These are phyloP conservation scores for Falco columbarius DNA, from an alignment of 2,797 vertebrate species.

Conservation along the genomic window DNA sequence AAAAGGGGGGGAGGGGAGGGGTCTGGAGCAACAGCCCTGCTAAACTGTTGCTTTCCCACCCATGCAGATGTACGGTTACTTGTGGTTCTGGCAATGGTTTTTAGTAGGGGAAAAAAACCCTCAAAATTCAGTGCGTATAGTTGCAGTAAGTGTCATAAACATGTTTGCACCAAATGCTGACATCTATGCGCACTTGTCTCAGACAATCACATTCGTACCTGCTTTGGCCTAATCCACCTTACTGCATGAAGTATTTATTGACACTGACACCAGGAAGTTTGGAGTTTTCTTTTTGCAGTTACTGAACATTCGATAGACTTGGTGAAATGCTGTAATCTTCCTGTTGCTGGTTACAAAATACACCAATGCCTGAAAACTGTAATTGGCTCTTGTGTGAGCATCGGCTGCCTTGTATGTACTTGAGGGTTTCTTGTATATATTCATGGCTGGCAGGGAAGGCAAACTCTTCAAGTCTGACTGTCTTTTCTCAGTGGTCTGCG, in stretches of 20 bases:
- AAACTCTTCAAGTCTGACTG: not conserved
- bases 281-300: not conserved
- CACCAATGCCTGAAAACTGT: not conserved
- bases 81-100: not conserved
- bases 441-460: not conserved
- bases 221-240: not conserved
- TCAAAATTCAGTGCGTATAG: not conserved
- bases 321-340: not conserved
- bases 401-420: not conserved
- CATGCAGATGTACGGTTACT: not conserved
- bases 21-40: fast-evolving
- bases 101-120: not conserved
- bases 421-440: not conserved
- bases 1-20: not conserved
- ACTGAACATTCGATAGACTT: not conserved
- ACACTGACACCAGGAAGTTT: not conserved
- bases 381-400: not conserved
- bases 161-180: fast-evolving
- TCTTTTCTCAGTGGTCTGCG: not conserved
- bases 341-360: not conserved
- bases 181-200: not conserved
- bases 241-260: not conserved
- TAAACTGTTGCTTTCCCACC: not conserved
- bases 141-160: not conserved
- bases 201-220: not conserved